Evolutionary conservation across 2,113 vertebrate genomes (phyloP).

Genomic region (Mirza zaza): DNA sequence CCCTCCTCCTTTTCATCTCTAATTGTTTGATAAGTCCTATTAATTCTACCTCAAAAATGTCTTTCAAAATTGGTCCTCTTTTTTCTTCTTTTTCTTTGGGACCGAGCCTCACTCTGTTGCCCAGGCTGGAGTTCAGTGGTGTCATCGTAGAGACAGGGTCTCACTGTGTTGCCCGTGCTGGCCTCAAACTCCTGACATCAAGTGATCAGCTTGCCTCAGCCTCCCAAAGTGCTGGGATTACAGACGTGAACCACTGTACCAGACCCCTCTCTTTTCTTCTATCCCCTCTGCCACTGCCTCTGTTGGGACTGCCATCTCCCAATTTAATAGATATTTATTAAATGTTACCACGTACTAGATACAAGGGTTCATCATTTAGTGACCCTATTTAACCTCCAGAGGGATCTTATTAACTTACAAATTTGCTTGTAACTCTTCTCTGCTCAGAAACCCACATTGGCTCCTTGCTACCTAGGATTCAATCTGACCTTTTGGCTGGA

Average conservation of each 20-base stretch:
- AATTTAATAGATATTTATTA: conserved; percentile 31
- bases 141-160: too few species aligned
- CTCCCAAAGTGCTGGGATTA: too few species aligned
- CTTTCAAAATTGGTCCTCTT: neutral
- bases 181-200: too few species aligned
- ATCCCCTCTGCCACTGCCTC: neutral
- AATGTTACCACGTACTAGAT: neutral
- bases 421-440: neutral
- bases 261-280: neutral
- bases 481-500: neutral
- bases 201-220: too few species aligned
- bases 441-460: neutral
- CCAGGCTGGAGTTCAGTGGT: too few species aligned
- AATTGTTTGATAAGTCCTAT: neutral
- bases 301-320: neutral
- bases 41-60: neutral
- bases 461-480: neutral
- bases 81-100: neutral
- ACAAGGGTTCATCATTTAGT: neutral
- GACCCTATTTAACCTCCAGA: neutral
- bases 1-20: neutral
- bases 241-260: too few species aligned
- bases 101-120: too few species aligned
- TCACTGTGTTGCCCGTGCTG: too few species aligned
- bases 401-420: neutral